Conservation (phyloP, 2,888 invertebrate species). For the Asteroscopus sphinx region DNA sequence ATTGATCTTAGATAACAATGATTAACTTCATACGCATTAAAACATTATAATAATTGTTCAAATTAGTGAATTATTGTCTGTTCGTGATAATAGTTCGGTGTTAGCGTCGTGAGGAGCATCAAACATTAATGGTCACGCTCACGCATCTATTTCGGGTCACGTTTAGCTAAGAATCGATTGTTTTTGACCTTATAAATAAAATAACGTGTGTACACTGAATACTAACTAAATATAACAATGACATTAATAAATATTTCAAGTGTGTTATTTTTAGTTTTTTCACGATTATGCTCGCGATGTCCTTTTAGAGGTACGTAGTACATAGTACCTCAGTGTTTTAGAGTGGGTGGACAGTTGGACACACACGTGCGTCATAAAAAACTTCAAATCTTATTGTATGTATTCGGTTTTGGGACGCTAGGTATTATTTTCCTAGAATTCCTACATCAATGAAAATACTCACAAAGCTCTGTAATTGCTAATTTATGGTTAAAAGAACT, state of each 20-base stretch:
- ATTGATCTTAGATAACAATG: constrained; percentile 6
- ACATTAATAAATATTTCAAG: background rate
- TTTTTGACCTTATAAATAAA: constrained; percentile 49
- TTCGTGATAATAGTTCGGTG: constrained; percentile 5
- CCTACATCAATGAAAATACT: too few species aligned
- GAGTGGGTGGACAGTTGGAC: too few species aligned
- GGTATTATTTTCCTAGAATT: too few species aligned
- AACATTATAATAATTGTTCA: constrained; percentile 24
- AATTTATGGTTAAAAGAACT: too few species aligned
- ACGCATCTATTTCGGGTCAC: constrained; percentile 41
- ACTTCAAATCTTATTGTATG: too few species aligned
- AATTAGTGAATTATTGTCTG: constrained; percentile 31
- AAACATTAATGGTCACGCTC: constrained; percentile 38
- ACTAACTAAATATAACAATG: constrained; percentile 40
- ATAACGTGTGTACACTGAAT: constrained; percentile 19
- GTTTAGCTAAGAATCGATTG: constrained; percentile 44
- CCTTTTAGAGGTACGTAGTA: too few species aligned
- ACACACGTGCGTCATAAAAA: too few species aligned
- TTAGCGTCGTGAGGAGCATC: constrained; percentile 11
- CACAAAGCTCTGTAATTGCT: too few species aligned
- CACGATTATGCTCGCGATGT: too few species aligned
- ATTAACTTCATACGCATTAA: constrained; percentile 6
- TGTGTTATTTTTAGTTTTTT: too few species aligned
- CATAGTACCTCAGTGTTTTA: too few species aligned
- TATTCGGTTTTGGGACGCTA: too few species aligned